Evolutionary conservation across 2,797 vertebrate species (phyloP), one percentile per base, ranked within the genome.

Genomic region (Poecilia gillii): DNA sequence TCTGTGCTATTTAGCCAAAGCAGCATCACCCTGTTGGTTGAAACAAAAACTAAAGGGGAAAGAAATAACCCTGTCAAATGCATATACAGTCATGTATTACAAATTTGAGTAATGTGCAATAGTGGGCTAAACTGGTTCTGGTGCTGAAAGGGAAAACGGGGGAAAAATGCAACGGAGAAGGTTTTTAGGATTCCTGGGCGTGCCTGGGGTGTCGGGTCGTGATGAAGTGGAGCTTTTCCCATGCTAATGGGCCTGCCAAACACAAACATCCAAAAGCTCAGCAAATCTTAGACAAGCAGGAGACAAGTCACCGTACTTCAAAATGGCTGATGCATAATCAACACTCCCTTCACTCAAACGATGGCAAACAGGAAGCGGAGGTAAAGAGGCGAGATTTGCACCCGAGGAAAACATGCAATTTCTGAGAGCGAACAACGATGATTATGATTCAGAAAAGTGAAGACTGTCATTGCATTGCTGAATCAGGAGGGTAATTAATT

Each of bases 311-410:
- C 79, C 43, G 72, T 59, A 46, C 43, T 83, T 87, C 45, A 83
- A 85, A 85, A 87, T n/a, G 1, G 87, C 88, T 90, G 89, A 92
- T 36, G 83, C 75, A 13, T 0, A n/a, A 79, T 79, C 46, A 90
- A 83, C 77, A 20, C 73, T 25, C 47, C 33, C 72, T 79, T 76
- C 71, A 49, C 80, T 89, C 31, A 8, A 74, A 76, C 25, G 31
- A 71, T 57, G n/a, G 70, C 55, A 43, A 76, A 81, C 74, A 73
- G 76, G 81, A 70, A 86, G 84, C 71, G 75, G 70, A 74, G 73
- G 6, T 2, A 57, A 25, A 25, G 43, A 64, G n/a, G n/a, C 2
- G 43, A 49, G 82, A 76, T 73, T 20, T 75, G 49, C 72, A 55
- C 49, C 25, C 6, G 33, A 2, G 0, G 36, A 76, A 49, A 9